Percentiles rank a stretch among this genome's conserved stretches.
Evolutionary conservation across 1,140 invertebrate genomes (phyloP).

Genomic region (Zaprionus ornatus): DNA sequence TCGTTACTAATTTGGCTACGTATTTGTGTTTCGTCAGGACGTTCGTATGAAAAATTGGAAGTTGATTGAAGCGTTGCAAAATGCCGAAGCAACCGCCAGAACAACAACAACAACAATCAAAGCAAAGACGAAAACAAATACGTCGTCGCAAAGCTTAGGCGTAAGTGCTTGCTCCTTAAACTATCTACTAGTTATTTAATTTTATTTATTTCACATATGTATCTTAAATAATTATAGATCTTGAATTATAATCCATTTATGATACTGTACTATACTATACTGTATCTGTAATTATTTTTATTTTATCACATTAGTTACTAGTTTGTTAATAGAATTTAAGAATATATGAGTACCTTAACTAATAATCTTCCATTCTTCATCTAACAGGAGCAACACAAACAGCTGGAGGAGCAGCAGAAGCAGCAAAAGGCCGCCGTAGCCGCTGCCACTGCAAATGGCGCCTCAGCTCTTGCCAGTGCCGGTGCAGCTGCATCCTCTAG

Average conservation of each 20-base stretch:
- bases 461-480: neutral
- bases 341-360: neutral
- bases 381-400: constrained; percentile 56
- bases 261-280: no score
- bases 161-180: constrained; percentile 84
- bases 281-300: no score
- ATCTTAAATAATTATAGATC: no score
- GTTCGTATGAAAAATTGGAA: constrained; percentile 94
- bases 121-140: constrained; percentile 83
- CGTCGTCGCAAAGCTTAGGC: constrained; percentile 78
- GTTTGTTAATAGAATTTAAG: neutral
- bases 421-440: constrained; percentile 15
- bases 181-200: constrained; percentile 5
- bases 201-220: neutral
- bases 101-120: constrained; percentile 64
- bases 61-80: constrained; percentile 93
- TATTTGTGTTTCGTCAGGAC: constrained; percentile 86
- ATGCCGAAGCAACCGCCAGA: constrained; percentile 87
- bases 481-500: neutral
- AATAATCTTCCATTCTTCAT: neutral
- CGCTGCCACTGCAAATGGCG: constrained; percentile 16
- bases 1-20: constrained; percentile 59
- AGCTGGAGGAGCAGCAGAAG: constrained; percentile 62
- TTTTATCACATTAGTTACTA: neutral
- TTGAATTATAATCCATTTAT: no score